Conservation (phyloP, 2,113 vertebrate genomes). For the Melanocharis versteri region DNA sequence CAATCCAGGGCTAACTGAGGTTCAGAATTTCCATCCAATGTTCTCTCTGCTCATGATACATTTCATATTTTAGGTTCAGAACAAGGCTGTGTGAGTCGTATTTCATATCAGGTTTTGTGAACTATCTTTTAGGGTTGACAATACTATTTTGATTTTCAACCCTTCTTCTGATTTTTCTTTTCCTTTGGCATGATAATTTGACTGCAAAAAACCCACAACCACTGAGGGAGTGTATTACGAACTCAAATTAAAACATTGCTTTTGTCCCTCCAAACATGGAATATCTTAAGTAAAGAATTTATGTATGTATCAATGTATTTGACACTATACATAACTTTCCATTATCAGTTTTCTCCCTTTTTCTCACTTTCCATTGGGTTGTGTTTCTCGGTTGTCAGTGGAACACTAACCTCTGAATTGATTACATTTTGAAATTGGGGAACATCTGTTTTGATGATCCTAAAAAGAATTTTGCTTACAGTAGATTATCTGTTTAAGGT, state of each 20-base stretch:
- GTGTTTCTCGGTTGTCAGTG: background rate
- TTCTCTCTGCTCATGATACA: background rate
- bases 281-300: background rate
- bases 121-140: background rate
- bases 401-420: background rate
- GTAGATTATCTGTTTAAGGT: background rate
- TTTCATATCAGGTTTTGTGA: background rate
- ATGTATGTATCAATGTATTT: background rate
- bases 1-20: background rate
- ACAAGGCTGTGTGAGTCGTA: background rate
- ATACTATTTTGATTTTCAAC: background rate
- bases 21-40: background rate
- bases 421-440: background rate
- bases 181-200: background rate
- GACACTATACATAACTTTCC: background rate
- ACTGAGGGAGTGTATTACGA: background rate
- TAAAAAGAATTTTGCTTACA: background rate
- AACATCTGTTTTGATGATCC: background rate
- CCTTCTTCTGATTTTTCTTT: background rate
- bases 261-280: background rate
- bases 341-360: background rate
- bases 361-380: background rate
- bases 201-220: background rate
- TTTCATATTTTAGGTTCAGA: background rate
- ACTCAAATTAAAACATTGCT: background rate